Base-by-base conservation (phyloP, 1,140 invertebrate species). In the Drosophila erecta region DNA sequence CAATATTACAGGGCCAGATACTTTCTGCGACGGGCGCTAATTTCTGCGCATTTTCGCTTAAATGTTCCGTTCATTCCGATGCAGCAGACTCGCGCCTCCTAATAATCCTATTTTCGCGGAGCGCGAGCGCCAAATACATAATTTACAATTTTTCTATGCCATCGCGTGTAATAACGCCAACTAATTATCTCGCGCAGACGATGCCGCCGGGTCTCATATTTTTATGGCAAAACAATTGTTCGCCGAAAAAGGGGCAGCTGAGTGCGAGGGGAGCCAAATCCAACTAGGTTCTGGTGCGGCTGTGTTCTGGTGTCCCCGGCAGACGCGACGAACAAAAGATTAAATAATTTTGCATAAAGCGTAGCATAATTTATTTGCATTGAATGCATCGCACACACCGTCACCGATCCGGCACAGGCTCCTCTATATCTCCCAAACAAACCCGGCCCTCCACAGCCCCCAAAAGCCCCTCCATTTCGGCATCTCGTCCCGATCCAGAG, bases 281-380 rank as follows among this genome's bases (percentile, higher is more conserved):
- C 27, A 15, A 35, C 11, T 5, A 12, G 14, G 8, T 38, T 4
- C 50, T 12, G n/a, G n/a, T n/a, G n/a, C n/a, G n/a, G 15, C 22
- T n/a, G n/a, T 27, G 30, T 30, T 2, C 30, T 14, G 11, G 22
- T 40, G 27, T 44, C 35, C 70, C 80, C 57, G 47, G 60, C 75
- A 69, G 70, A 76, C 74, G 73, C 81, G 81, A 86, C 81, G 69
- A 89, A 90, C 84, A 89, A 90, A 90, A 90, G 85, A 90, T 90
- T 90, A 90, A 90, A 90, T 90, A 90, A 90, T 90, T 86, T 90
- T 90, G 85, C 85, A 90, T 90, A 90, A 90, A 81, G 85, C 85
- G 85, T 90, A 90, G 73, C 85, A 90, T 90, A 90, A 90, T 90
- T 90, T 90, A 90, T 90, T 90, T 86, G 81, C 85, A 81, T 86